Evolutionary conservation across 2,888 invertebrate species (phyloP), one percentile per base, ranked within the genome.

Genomic region (Microdon myrmicae): DNA sequence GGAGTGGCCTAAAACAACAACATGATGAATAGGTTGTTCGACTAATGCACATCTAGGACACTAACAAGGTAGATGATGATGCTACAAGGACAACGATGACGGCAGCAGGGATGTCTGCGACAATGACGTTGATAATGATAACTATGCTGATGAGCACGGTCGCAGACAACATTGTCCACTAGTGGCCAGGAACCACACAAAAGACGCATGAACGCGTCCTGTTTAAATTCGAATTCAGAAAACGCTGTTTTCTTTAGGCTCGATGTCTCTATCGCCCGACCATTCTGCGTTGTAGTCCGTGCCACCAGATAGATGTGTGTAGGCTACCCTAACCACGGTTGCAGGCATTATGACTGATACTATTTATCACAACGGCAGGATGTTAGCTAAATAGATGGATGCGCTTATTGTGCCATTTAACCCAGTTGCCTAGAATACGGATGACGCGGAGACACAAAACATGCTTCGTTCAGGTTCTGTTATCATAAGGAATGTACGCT

Each of bases 371-470:
- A 45, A 58, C 47, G 49, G 49, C 51, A 47, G 56, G 64, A 64
- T 64, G 64, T 56, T 58, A 64, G 58, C 64, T 51, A 51, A 64
- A 58, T 64, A 64, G 64, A 58, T 58, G 35, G 41, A 64, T 58
- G 64, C 51, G 41, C 56, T 51, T 47, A 43, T 56, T 51, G 64
- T 37, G 45, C 39, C 64, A 56, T 64, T 51, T 56, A 64, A 59
- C 61, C 55, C 43, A 43, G 44, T n/a, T 49, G 44, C 45, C 13
- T 13, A 29, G 22, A n/a, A 43, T 13, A 17, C 19, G n/a, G 41
- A n/a, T 16, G 22, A 6, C 8, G 13, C 13, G 7, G 43, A 9
- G 29, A 14, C 17, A 5, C 13, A 32, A 20, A 29, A 47, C 43
- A 49, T 25, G 29, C n/a, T 25, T 23, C 28, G 31, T 55, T 44